phyloP scores from a whole-genome alignment of 2,797 vertebrate species.

The Synanceia verrucosa region DNA sequence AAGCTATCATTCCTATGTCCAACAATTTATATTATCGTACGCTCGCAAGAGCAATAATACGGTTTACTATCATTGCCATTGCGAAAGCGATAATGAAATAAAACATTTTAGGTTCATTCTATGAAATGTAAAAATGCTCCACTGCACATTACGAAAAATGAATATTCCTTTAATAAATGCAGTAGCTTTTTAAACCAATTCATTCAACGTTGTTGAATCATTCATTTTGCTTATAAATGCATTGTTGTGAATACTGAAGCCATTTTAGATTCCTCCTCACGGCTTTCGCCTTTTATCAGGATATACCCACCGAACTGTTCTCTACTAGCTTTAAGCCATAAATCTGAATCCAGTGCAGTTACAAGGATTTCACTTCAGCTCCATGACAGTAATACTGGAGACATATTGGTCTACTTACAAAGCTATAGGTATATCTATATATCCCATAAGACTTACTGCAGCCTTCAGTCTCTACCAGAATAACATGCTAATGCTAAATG shows the following conservation, averaged over 20 bases:
- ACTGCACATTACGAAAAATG: slow-evolving; percentile 7
- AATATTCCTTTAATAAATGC: neutral
- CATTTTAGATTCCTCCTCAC: slow-evolving; percentile 32
- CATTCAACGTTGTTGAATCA: too few species aligned
- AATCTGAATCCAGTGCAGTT: slow-evolving; percentile 11
- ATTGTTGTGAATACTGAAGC: slow-evolving; percentile 23
- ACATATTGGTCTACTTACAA: neutral
- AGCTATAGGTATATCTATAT: neutral
- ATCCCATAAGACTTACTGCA: slow-evolving; percentile 6
- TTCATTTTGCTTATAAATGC: slow-evolving; percentile 8
- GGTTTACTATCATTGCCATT: neutral
- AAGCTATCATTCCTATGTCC: neutral
- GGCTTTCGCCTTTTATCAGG: neutral
- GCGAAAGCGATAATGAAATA: neutral
- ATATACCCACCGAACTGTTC: neutral
- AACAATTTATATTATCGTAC: neutral
- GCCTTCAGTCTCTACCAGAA: neutral
- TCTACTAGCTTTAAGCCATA: neutral
- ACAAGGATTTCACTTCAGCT: neutral
- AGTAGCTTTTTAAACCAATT: neutral
- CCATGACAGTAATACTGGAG: neutral
- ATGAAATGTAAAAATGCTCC: slow-evolving; percentile 24
- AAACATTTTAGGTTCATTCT: neutral
- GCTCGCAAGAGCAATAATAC: neutral
- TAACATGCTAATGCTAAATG: neutral